Percentiles rank a stretch among this genome's conserved stretches.
Evolutionary conservation across 2,888 invertebrate genomes (phyloP).

Genomic region (Ichneumoninae sp.): DNA sequence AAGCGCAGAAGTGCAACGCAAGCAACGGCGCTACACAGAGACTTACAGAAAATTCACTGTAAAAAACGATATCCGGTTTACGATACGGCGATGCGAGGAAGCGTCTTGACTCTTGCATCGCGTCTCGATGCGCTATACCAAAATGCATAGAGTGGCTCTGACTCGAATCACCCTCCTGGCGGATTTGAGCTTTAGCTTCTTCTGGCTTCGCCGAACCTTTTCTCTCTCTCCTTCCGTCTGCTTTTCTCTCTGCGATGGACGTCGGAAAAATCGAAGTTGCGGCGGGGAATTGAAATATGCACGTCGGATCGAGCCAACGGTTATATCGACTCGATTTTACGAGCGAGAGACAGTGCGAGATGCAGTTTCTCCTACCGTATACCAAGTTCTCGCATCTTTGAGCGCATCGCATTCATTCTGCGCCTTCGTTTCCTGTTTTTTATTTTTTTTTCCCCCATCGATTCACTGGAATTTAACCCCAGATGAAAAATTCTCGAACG

Average conservation of each 20-base stretch:
- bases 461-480: neutral
- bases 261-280: constrained; percentile 51
- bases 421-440: neutral
- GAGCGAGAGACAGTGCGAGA: constrained; percentile 24
- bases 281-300: constrained; percentile 43
- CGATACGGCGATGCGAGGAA: constrained; percentile 66
- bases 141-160: constrained; percentile 61
- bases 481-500: neutral
- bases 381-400: neutral
- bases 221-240: constrained; percentile 51
- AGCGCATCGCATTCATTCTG: neutral
- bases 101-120: constrained; percentile 71
- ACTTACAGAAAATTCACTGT: constrained; percentile 51
- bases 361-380: neutral
- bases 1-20: constrained; percentile 50
- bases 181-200: constrained; percentile 13
- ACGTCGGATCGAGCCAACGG: constrained; percentile 34
- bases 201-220: constrained; percentile 55
- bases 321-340: constrained; percentile 50
- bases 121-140: constrained; percentile 63
- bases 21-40: constrained; percentile 1
- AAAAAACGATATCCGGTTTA: constrained; percentile 70
- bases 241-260: neutral
- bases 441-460: neutral
- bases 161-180: constrained; percentile 67